phyloP scores from a whole-genome alignment of 2,113 vertebrate genomes.

The Vulpes lagopus region DNA sequence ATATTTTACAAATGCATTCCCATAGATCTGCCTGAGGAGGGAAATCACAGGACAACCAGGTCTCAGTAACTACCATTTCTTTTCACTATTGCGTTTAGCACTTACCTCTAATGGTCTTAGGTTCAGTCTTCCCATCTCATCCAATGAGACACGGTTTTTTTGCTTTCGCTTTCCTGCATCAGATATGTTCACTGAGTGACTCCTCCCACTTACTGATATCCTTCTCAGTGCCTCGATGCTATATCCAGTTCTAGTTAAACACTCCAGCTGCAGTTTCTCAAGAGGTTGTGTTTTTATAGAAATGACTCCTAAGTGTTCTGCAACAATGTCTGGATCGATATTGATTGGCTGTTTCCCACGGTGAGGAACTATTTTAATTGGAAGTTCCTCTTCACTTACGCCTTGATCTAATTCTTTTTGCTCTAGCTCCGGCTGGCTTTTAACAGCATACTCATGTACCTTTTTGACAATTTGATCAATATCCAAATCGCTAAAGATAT shows the following conservation, averaged over 20 bases:
- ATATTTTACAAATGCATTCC: constrained; percentile 3
- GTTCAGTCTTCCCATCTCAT: constrained; percentile 47
- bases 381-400: neutral
- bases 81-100: neutral
- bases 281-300: constrained; percentile 75
- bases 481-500: constrained; percentile 39
- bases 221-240: constrained; percentile 61
- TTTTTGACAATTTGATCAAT: constrained; percentile 58
- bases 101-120: constrained; percentile 72
- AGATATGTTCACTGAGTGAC: neutral
- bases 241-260: constrained; percentile 47
- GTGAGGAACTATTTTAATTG: constrained; percentile 70
- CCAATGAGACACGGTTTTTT: constrained; percentile 54
- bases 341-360: constrained; percentile 25
- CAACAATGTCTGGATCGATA: constrained; percentile 60
- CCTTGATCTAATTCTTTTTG: neutral
- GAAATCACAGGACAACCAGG: neutral
- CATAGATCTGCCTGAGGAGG: neutral
- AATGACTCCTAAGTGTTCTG: constrained; percentile 76
- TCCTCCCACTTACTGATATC: neutral
- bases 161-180: neutral
- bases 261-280: constrained; percentile 57
- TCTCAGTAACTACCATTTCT: neutral
- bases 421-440: neutral
- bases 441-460: neutral